These are phyloP conservation scores for Egretta garzetta DNA, from an alignment of 2,113 vertebrate species.

Conservation along the genomic window DNA sequence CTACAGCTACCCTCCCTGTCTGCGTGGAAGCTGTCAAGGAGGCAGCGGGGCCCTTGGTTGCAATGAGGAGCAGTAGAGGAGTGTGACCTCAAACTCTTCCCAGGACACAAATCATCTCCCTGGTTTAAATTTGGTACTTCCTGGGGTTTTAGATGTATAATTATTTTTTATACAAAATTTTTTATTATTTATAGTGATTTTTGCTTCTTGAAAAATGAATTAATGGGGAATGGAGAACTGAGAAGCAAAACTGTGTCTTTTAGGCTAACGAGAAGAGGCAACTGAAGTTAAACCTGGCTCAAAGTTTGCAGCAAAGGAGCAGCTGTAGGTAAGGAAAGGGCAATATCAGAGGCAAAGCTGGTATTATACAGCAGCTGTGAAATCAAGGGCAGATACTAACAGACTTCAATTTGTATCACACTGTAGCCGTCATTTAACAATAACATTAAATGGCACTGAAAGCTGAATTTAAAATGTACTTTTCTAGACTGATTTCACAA, in stretches of 20 bases:
- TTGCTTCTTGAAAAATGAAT: not conserved
- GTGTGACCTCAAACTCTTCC: not conserved
- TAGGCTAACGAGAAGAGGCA: not conserved
- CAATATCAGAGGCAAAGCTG: not conserved
- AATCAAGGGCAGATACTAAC: not conserved
- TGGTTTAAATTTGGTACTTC: not conserved
- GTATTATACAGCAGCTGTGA: not conserved
- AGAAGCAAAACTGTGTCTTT: not conserved
- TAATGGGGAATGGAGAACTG: not conserved
- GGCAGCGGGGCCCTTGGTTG: not conserved
- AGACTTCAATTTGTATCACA: not conserved
- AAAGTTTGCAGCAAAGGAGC: not conserved
- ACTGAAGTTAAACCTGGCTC: not conserved
- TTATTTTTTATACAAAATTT: not conserved
- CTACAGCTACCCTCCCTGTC: not conserved
- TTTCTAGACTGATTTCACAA: not conserved
- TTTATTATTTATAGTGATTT: not conserved
- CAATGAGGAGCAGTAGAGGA: not conserved
- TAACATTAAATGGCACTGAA: not conserved
- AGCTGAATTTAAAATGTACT: not conserved
- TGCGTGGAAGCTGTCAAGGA: not conserved
- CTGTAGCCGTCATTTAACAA: not conserved
- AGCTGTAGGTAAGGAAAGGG: not conserved
- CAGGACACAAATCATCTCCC: not conserved
- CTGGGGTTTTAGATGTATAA: not conserved